phyloP scores from a whole-genome alignment of 53 echinoderm and acorn worm genomes.

The Arbacia lixula region DNA sequence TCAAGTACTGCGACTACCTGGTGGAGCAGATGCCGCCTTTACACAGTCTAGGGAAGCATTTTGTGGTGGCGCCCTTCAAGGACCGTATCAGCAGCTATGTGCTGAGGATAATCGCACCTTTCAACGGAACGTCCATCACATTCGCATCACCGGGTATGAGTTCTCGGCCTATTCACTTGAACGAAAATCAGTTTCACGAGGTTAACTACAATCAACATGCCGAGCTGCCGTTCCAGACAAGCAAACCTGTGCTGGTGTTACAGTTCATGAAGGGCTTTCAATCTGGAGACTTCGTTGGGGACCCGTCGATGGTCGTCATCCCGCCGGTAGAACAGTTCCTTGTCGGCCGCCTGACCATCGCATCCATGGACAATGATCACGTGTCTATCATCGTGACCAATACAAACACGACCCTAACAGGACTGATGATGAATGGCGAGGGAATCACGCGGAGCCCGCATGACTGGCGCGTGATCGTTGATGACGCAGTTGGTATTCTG shows the following conservation, averaged over 20 bases:
- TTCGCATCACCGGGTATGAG: neutral
- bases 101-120: constrained; percentile 57
- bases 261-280: constrained; percentile 55
- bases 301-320: constrained; percentile 38
- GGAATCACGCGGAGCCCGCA: neutral
- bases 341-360: neutral
- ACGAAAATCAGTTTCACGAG: constrained; percentile 12
- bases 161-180: neutral
- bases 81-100: constrained; percentile 28
- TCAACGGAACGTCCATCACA: constrained; percentile 31
- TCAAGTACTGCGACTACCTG: constrained; percentile 60
- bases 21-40: constrained; percentile 70
- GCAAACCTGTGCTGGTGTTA: constrained; percentile 52
- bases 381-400: constrained; percentile 16
- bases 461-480: constrained; percentile 11
- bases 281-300: constrained; percentile 33
- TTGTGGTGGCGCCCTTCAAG: constrained; percentile 39
- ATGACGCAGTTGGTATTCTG: neutral
- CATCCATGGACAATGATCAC: constrained; percentile 43
- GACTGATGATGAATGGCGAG: constrained; percentile 4
- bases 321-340: constrained; percentile 39
- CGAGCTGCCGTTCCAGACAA: constrained; percentile 17
- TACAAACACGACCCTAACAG: neutral
- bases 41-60: constrained; percentile 50
- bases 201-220: neutral